Evolutionary conservation across 2,888 invertebrate species (phyloP).

Genomic region (Drepanosiphum platanoidis): DNA sequence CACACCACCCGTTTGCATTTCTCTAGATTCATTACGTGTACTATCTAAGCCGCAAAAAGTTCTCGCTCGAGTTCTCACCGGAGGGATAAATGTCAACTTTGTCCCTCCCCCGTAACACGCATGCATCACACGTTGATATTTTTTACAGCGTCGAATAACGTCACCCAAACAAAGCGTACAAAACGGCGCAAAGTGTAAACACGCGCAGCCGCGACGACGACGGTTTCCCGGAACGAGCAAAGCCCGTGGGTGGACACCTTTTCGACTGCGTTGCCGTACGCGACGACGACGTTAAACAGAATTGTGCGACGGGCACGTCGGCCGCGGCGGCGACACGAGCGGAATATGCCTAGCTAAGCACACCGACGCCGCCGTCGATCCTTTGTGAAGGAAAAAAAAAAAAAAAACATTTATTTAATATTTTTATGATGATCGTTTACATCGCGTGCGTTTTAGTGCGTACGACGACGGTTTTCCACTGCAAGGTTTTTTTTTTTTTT

Average conservation of each 20-base stretch:
- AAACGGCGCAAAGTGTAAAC: slow-evolving; percentile 17
- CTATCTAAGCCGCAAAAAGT: too few species aligned
- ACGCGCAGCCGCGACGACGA: neutral
- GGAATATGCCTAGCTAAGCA: slow-evolving; percentile 41
- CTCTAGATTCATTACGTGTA: too few species aligned
- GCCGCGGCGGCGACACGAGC: neutral
- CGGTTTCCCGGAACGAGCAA: slow-evolving; percentile 43
- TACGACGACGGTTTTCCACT: neutral
- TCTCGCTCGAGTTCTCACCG: too few species aligned
- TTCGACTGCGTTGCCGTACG: neutral
- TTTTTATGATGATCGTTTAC: neutral
- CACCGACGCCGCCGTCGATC: neutral
- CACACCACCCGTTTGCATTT: too few species aligned
- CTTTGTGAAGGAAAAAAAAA: slow-evolving; percentile 38
- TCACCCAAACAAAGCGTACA: neutral
- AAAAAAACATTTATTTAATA: neutral
- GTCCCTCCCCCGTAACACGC: too few species aligned
- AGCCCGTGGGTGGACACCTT: slow-evolving; percentile 48
- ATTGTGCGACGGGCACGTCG: neutral
- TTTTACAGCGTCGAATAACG: too few species aligned
- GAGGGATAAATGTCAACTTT: too few species aligned
- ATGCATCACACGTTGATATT: too few species aligned
- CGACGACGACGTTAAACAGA: neutral
- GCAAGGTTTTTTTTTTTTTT: neutral
- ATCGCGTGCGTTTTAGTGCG: slow-evolving; percentile 1